Percentiles rank a stretch among this genome's conserved stretches.
phyloP scores from a whole-genome alignment of 2,888 invertebrate genomes.

The Meloe dianella region DNA sequence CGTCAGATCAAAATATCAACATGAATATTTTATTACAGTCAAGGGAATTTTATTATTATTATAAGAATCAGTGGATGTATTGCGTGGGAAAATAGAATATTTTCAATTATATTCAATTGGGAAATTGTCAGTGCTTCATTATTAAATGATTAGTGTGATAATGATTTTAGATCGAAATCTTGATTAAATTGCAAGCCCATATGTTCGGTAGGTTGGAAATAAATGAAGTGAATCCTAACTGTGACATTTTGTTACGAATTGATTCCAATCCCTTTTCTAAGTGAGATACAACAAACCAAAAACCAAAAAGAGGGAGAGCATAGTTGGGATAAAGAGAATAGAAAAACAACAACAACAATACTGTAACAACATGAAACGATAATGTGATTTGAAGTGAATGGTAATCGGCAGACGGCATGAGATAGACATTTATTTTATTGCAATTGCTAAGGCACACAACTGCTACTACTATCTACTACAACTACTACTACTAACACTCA shows the following conservation, averaged over 20 bases:
- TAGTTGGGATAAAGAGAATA: not conserved
- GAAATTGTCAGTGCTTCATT: not conserved
- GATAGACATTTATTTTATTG: conserved; percentile 56
- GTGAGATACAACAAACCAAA: not conserved
- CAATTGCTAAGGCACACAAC: conserved; percentile 51
- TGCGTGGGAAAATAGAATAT: not conserved
- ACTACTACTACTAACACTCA: conserved; percentile 53
- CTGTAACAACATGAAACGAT: conserved; percentile 35
- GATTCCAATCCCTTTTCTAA: conserved; percentile 5
- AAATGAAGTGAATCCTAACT: conserved; percentile 30
- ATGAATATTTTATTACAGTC: conserved; percentile 44
- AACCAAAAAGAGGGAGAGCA: not conserved
- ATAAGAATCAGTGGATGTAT: not conserved
- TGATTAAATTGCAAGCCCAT: conserved; percentile 17
- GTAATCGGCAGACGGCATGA: conserved; percentile 51
- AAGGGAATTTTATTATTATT: conserved; percentile 36
- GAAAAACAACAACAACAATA: not conserved
- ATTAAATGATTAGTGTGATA: not conserved
- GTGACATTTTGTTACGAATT: conserved; percentile 11
- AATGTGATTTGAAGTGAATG: conserved; percentile 51
- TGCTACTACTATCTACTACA: no score
- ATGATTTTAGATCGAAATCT: not conserved
- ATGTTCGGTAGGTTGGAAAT: conserved; percentile 17
- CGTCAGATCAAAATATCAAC: conserved; percentile 43
- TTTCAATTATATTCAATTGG: not conserved